phyloP scores from a whole-genome alignment of 2,113 vertebrate species.

The Rhinoderma darwinii region DNA sequence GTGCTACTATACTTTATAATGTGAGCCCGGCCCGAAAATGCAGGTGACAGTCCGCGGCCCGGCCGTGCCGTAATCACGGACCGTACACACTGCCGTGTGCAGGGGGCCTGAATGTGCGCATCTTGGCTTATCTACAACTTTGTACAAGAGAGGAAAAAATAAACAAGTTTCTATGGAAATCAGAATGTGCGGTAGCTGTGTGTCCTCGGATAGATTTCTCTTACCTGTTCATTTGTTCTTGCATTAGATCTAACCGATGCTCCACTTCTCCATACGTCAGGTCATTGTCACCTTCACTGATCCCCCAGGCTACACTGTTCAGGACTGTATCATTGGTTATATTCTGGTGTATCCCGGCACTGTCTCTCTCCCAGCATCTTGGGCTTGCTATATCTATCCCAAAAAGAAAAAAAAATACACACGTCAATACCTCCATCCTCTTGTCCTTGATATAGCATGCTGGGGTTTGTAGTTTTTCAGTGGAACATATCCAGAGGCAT shows the following conservation, averaged over 20 bases:
- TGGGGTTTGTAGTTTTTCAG: background rate
- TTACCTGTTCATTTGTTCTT: conserved; percentile 97
- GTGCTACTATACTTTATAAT: too few species aligned
- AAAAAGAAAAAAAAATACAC: conserved; percentile 51
- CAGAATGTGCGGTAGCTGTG: background rate
- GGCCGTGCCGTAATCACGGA: too few species aligned
- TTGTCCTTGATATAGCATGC: background rate
- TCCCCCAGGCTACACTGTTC: conserved; percentile 78
- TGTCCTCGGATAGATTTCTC: background rate
- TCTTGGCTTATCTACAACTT: background rate
- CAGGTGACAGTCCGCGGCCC: too few species aligned
- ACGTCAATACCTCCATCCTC: background rate
- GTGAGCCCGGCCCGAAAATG: too few species aligned
- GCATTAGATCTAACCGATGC: conserved; percentile 92
- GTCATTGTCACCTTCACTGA: conserved; percentile 89
- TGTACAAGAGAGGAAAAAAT: background rate
- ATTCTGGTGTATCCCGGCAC: conserved; percentile 73
- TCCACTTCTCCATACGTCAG: conserved; percentile 94
- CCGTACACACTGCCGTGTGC: too few species aligned
- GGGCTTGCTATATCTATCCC: conserved; percentile 76
- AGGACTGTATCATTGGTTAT: conserved; percentile 73
- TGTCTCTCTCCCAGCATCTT: conserved; percentile 80
- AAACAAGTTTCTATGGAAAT: background rate
- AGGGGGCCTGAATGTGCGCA: background rate
- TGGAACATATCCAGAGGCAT: background rate